These are phyloP conservation scores for Pseudochromis fuscus DNA, from an alignment of 2,797 vertebrate genomes.

Conservation along the genomic window DNA sequence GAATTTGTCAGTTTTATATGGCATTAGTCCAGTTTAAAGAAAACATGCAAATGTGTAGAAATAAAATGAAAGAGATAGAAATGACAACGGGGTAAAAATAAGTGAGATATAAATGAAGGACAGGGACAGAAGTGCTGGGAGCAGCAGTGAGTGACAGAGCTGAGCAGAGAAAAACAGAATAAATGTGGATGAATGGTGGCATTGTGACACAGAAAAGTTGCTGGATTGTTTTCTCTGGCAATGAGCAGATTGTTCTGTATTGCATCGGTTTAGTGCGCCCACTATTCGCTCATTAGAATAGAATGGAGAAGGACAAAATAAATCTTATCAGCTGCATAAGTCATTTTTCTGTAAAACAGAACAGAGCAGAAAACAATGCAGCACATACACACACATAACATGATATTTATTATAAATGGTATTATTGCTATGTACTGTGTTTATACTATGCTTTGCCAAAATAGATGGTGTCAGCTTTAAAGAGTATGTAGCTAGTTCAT, in stretches of 20 bases:
- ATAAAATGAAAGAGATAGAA: background rate
- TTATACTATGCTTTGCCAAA: no score
- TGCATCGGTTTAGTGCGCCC: slow-evolving; percentile 9
- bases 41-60: background rate
- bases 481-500: no score
- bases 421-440: background rate
- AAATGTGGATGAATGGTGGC: slow-evolving; percentile 48
- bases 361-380: no score
- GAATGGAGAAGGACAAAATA: slow-evolving; percentile 28
- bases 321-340: slow-evolving; percentile 12
- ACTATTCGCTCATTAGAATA: slow-evolving; percentile 39
- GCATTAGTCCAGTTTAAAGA: background rate
- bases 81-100: no score
- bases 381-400: background rate
- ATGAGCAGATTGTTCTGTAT: slow-evolving; percentile 47
- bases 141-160: slow-evolving; percentile 3
- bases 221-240: slow-evolving; percentile 50
- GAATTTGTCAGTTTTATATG: background rate
- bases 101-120: background rate
- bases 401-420: no score
- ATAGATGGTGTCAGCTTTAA: no score
- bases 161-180: slow-evolving; percentile 6
- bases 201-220: slow-evolving; percentile 53
- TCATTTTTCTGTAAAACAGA: background rate
- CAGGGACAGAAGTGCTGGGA: background rate